phyloP scores from a whole-genome alignment of 1,140 invertebrate species.

The Anastrepha ludens region DNA sequence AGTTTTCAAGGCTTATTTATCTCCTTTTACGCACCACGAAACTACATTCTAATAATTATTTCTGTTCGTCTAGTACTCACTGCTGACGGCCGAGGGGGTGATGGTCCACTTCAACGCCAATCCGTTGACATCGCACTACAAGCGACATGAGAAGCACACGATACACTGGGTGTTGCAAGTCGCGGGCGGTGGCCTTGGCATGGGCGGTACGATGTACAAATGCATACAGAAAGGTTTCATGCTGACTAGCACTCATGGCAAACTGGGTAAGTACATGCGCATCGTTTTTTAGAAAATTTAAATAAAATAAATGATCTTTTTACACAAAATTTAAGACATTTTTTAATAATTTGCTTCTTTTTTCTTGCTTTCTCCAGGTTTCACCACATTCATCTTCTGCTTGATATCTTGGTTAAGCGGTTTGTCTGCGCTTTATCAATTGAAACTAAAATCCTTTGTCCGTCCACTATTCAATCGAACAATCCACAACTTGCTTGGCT shows the following conservation, averaged over 20 bases:
- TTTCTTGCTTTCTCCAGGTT: slow-evolving; percentile 57
- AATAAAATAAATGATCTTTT: slow-evolving; percentile 16
- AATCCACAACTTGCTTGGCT: slow-evolving; percentile 70
- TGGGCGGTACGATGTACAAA: slow-evolving; percentile 67
- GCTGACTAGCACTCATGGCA: slow-evolving; percentile 63
- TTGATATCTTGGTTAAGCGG: slow-evolving; percentile 67
- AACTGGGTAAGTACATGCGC: slow-evolving; percentile 63
- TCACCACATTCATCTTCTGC: slow-evolving; percentile 58
- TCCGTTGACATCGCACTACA: slow-evolving; percentile 65
- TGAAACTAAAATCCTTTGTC: slow-evolving; percentile 64
- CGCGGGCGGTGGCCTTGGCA: slow-evolving; percentile 66
- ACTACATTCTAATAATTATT: not conserved
- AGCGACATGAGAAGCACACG: slow-evolving; percentile 67
- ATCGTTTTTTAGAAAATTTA: not conserved
- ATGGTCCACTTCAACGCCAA: slow-evolving; percentile 70
- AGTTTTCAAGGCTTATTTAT: too few relatives aligned
- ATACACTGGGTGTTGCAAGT: slow-evolving; percentile 70
- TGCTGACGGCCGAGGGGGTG: slow-evolving; percentile 71
- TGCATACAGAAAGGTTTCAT: slow-evolving; percentile 67
- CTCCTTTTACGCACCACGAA: too few relatives aligned
- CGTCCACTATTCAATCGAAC: slow-evolving; percentile 68
- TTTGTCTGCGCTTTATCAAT: slow-evolving; percentile 65
- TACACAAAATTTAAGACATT: not conserved
- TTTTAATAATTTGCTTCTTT: not conserved
- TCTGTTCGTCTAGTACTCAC: slow-evolving; percentile 63